Percentiles rank a stretch among this genome's conserved stretches.
Conservation (phyloP, 2,888 invertebrate species). For the Sericinus montela region DNA sequence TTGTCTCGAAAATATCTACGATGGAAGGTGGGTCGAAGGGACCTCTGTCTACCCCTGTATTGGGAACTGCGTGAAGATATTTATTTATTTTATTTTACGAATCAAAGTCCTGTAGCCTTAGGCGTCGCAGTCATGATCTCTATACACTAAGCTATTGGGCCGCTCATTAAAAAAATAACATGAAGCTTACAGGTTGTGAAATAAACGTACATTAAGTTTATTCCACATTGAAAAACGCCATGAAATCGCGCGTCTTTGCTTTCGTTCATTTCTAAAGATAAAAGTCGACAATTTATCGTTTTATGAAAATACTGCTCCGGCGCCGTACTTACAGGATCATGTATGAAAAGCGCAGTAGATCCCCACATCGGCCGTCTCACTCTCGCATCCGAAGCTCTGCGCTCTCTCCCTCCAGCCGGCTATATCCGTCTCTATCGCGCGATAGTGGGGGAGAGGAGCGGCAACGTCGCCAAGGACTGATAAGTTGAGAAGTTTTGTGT, state of each 20-base stretch:
- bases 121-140: no score
- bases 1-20: no score
- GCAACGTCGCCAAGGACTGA: conserved; percentile 40
- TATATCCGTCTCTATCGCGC: conserved; percentile 30
- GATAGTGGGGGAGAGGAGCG: conserved; percentile 45
- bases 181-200: no score
- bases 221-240: no score
- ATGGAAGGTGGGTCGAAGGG: no score
- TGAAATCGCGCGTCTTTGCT: neutral
- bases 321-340: conserved; percentile 16
- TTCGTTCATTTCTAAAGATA: conserved; percentile 4
- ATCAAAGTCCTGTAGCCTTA: no score
- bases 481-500: conserved; percentile 15
- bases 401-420: conserved; percentile 3
- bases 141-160: no score
- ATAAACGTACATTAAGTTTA: no score
- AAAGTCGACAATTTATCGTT: conserved; percentile 2
- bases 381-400: neutral
- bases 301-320: conserved; percentile 11
- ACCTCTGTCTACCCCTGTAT: no score
- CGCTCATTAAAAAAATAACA: no score
- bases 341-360: conserved; percentile 14
- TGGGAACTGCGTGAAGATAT: no score
- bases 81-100: no score
- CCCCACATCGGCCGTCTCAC: neutral